Evolutionary conservation across 2,797 vertebrate genomes (phyloP).

Genomic region (Protonibea diacanthus): DNA sequence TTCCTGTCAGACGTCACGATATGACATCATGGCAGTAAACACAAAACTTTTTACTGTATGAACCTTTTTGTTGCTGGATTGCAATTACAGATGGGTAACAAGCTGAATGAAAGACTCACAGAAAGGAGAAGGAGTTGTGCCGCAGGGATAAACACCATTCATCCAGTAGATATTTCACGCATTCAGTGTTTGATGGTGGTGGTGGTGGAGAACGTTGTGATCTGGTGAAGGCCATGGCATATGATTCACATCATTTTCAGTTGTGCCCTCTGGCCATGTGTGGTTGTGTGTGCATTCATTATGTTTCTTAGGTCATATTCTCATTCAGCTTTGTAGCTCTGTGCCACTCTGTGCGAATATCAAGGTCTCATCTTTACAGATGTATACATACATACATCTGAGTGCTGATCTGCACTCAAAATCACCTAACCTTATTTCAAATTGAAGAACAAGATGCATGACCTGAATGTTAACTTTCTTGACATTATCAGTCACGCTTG

Average conservation of each 20-base stretch:
- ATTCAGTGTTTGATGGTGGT: not conserved
- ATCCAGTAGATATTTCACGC: not conserved
- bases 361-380: not conserved
- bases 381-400: not conserved
- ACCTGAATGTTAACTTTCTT: not conserved
- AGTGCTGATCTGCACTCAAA: not conserved
- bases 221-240: not conserved
- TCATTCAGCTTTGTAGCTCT: not conserved
- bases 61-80: not conserved
- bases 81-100: not conserved
- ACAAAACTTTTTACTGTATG: not conserved
- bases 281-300: not conserved
- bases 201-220: not conserved
- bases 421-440: not conserved
- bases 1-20: not conserved
- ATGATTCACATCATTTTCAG: conserved; percentile 10
- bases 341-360: not conserved
- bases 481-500: not conserved
- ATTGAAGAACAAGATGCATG: no score
- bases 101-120: not conserved
- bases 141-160: not conserved
- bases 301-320: not conserved
- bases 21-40: no score
- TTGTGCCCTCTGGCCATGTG: not conserved
- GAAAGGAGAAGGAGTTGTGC: not conserved